Conservation (phyloP, 92 coral and sea anemone species). For the Chrysogorgia sp. region DNA sequence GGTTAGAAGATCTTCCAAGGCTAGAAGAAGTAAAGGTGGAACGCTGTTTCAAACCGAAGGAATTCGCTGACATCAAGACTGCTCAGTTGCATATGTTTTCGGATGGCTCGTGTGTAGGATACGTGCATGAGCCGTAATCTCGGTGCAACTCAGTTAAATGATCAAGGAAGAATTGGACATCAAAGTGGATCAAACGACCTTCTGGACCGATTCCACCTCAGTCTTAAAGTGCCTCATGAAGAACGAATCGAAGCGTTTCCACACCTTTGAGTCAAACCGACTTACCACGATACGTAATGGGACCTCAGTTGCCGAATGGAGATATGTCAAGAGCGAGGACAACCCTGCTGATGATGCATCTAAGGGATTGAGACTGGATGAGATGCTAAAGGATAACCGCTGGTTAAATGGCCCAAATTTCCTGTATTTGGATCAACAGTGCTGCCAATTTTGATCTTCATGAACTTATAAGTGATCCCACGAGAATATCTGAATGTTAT, state of each 20-base stretch:
- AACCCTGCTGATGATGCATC: too few relatives aligned
- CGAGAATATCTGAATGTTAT: too few relatives aligned
- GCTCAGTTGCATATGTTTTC: constrained; percentile 56
- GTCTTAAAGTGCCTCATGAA: constrained; percentile 46
- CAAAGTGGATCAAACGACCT: constrained; percentile 19
- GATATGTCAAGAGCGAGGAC: too few relatives aligned
- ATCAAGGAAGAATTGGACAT: constrained; percentile 46
- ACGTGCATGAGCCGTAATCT: constrained; percentile 54
- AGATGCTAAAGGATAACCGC: too few relatives aligned
- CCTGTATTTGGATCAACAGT: too few relatives aligned
- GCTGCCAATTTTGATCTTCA: too few relatives aligned
- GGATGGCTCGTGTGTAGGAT: constrained; percentile 58
- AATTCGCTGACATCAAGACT: constrained; percentile 41
- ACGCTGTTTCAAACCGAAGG: constrained; percentile 48
- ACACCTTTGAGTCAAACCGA: too few relatives aligned
- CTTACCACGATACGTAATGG: too few relatives aligned
- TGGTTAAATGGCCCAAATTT: too few relatives aligned
- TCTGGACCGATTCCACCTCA: constrained; percentile 56
- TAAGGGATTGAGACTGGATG: too few relatives aligned
- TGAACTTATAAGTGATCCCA: too few relatives aligned
- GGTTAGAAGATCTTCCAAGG: constrained; percentile 49
- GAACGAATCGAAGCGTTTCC: constrained; percentile 44
- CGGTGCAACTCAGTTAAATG: constrained; percentile 28
- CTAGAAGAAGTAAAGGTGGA: constrained; percentile 28
- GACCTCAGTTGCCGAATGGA: too few relatives aligned